Base-by-base conservation (phyloP, 1,140 invertebrate genomes). In the Drosophila orosa region DNA sequence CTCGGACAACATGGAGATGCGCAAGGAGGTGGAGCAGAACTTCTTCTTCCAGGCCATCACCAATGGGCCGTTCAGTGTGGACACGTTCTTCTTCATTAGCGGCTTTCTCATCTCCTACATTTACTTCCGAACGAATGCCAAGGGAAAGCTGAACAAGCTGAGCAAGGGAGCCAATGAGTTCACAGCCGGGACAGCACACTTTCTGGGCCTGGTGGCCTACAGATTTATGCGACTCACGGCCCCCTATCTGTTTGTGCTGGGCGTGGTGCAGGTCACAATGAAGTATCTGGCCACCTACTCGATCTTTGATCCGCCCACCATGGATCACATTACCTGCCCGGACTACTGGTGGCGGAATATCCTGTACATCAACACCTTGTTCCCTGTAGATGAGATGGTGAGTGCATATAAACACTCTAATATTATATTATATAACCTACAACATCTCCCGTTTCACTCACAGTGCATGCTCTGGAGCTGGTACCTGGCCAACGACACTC, bases 391-490 rank as follows among this genome's bases (percentile, higher is more conserved):
- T 44, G 95, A 97, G 92, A 97, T 97, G 96, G 96, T 97, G 91
- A 93, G 92, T 90, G 8, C 0, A n/a, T n/a, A n/a, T n/a, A n/a
- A n/a, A n/a, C n/a, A n/a, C n/a, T n/a, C n/a, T n/a, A n/a, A n/a
- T n/a, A n/a, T n/a, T n/a, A n/a, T n/a, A n/a, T n/a, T n/a, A n/a
- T n/a, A n/a, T n/a, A n/a, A n/a, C n/a, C n/a, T n/a, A n/a, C n/a
- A n/a, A n/a, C n/a, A n/a, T n/a, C n/a, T n/a, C 13, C 40, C 8
- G 47, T 9, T 13, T 29, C 5, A 9, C 0, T 94, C 94, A 12
- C 92, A 97, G 96, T 97, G 96, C 81, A 97, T 97, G 96, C 84
- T 97, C 25, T 97, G 96, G 96, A 97, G 96, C 93, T 97, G 96
- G 96, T 97, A 97, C 81, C 91, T 97, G n/a, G 96, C 96, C 0